phyloP scores from a whole-genome alignment of 2,888 invertebrate species.

The Hyles lineata region DNA sequence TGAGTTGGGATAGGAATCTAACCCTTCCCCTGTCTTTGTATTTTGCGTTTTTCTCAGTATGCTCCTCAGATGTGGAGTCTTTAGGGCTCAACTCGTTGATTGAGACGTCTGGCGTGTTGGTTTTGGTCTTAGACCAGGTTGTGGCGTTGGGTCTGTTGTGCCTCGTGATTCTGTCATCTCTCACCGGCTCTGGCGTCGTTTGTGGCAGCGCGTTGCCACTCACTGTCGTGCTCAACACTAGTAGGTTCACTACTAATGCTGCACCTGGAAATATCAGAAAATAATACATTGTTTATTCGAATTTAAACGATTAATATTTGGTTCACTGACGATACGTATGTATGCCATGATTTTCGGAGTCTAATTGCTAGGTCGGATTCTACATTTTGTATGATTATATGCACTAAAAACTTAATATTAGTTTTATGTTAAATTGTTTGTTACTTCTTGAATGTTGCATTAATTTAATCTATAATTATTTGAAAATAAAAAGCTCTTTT shows the following conservation, averaged over 20 bases:
- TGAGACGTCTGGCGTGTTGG: slow-evolving; percentile 66
- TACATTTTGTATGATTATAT: too few relatives aligned
- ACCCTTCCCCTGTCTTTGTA: slow-evolving; percentile 79
- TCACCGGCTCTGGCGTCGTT: slow-evolving; percentile 60
- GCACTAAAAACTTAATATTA: too few relatives aligned
- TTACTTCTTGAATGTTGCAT: too few relatives aligned
- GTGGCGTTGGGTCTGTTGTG: slow-evolving; percentile 56
- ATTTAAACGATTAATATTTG: too few relatives aligned
- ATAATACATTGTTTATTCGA: neutral
- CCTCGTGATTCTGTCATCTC: slow-evolving; percentile 60
- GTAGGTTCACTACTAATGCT: slow-evolving; percentile 76
- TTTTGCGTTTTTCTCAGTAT: slow-evolving; percentile 78
- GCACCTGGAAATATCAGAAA: slow-evolving; percentile 69
- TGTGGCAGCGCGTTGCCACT: slow-evolving; percentile 65
- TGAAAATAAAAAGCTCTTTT: too few relatives aligned
- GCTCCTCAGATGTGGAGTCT: slow-evolving; percentile 73
- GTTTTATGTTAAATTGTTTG: too few relatives aligned
- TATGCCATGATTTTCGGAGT: too few relatives aligned
- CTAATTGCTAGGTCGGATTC: too few relatives aligned
- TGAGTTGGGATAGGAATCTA: slow-evolving; percentile 58
- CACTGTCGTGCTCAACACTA: slow-evolving; percentile 72
- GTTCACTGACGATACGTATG: too few relatives aligned
- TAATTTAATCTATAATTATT: too few relatives aligned
- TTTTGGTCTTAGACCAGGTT: slow-evolving; percentile 56
- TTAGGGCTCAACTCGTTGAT: slow-evolving; percentile 75